phyloP scores from a whole-genome alignment of 2,888 invertebrate genomes.

The Leptopterna dolabrata region DNA sequence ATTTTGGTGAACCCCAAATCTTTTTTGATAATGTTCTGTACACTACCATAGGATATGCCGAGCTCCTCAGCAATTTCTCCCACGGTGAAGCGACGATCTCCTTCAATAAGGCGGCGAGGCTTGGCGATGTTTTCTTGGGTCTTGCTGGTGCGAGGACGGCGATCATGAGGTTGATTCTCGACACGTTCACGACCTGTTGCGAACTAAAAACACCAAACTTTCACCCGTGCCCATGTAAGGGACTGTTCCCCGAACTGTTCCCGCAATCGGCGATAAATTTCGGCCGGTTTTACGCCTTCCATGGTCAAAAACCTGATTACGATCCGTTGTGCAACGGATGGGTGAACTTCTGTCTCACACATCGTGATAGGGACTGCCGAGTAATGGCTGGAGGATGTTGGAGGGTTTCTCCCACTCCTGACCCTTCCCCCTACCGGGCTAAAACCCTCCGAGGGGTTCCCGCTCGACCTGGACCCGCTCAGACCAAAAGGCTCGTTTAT shows the following conservation, averaged over 20 bases:
- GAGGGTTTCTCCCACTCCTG: background rate
- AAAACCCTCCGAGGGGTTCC: background rate
- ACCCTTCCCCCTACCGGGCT: background rate
- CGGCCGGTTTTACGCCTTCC: background rate
- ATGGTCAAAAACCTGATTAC: background rate
- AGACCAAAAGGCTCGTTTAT: no score
- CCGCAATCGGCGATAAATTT: background rate
- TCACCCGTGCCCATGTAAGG: background rate
- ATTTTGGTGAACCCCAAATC: conserved; percentile 30
- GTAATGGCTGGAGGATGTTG: background rate
- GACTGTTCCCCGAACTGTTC: background rate
- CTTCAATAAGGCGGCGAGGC: conserved; percentile 5
- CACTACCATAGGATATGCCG: background rate
- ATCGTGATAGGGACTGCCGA: background rate
- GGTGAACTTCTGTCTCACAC: background rate
- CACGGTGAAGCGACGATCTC: conserved; percentile 2
- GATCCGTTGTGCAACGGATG: background rate
- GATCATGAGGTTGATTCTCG: background rate
- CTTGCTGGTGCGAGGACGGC: background rate
- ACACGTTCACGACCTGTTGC: background rate
- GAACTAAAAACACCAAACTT: background rate
- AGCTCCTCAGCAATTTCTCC: conserved; percentile 9
- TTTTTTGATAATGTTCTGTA: background rate
- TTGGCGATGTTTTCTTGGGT: background rate
- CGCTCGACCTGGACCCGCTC: background rate